These are phyloP conservation scores for Cotesia chilonis DNA, from an alignment of 1,140 invertebrate genomes.

Conservation along the genomic window DNA sequence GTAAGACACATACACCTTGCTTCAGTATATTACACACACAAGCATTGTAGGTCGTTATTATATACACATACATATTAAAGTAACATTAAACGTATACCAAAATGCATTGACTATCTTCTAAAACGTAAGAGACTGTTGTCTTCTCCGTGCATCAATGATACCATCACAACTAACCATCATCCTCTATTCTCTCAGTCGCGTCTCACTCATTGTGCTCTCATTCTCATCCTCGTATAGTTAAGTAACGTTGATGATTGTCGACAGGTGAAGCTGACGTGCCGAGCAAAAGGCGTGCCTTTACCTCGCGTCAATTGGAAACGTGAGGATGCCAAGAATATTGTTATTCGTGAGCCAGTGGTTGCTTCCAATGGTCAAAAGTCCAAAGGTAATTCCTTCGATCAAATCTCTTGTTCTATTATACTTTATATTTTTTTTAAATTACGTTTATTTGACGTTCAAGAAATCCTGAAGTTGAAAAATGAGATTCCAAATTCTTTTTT, in stretches of 20 bases:
- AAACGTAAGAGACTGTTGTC: no score
- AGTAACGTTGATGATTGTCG: neutral
- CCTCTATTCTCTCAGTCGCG: neutral
- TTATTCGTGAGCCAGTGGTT: constrained; percentile 70
- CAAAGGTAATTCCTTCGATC: constrained; percentile 64
- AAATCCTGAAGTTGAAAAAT: no score
- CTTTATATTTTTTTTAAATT: no score
- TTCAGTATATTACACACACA: no score
- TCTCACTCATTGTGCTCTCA: neutral
- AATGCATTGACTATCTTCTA: no score
- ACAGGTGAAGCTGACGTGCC: constrained; percentile 69
- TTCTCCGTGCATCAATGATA: no score
- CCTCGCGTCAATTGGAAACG: constrained; percentile 87
- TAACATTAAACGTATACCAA: no score
- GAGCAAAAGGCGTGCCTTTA: constrained; percentile 82
- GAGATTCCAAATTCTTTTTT: no score
- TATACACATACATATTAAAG: no score
- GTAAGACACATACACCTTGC: no score
- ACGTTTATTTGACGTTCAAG: no score
- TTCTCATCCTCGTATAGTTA: neutral
- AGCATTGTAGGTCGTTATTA: no score
- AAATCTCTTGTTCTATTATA: neutral
- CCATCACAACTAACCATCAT: neutral
- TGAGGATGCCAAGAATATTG: constrained; percentile 83
- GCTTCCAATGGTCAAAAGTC: constrained; percentile 68